Base-by-base conservation (phyloP, 2,888 invertebrate species). In the Malacosoma neustria region DNA sequence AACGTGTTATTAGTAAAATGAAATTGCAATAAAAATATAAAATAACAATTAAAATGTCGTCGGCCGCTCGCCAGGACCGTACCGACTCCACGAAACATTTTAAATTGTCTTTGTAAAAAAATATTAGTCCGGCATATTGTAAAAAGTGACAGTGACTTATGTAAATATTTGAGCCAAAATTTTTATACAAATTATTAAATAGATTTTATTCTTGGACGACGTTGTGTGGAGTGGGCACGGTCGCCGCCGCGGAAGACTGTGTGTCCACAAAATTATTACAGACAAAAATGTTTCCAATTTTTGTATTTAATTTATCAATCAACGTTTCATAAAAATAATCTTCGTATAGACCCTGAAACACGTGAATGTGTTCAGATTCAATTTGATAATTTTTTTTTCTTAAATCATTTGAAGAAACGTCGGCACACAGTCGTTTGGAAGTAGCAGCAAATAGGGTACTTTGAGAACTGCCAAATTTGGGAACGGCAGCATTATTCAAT, bases 101-200 rank as follows among this genome's bases (percentile, higher is more conserved):
- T 57, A 63, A 70, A 69, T 71, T 73, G 74, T 72, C 72, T 59
- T 65, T 81, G 70, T 77, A 71, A 73, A 74, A 70, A 59, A 62
- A 47, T 57, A 51, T 72, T 73, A 80, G 75, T 75, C 80, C 76
- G 77, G 79, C 71, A 55, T 22, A 22, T 72, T 79, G 72, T 77
- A 80, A 80, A 72, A 73, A 73, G 61, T 72, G 71, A 68, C 76
- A 75, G 68, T 63, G 65, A 58, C 54, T 56, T 74, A n/a, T 84
- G 82, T 81, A 84, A 81, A 84, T 84, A 84, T 81, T 77, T 71
- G 76, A 76, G 72, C 66, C 76, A 74, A 82, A 81, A 80, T 80
- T 84, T 82, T 81, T 80, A 80, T 82, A 82, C 73, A 79, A 79
- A 81, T 74, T 77, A 74, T 73, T 79, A 70, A 66, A 42, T 32